A percentile compares a stretch with the other conserved stretches of the same genome.
Evolutionary conservation across 1,140 invertebrate genomes (phyloP).

Genomic region (Lepidurus apus): DNA sequence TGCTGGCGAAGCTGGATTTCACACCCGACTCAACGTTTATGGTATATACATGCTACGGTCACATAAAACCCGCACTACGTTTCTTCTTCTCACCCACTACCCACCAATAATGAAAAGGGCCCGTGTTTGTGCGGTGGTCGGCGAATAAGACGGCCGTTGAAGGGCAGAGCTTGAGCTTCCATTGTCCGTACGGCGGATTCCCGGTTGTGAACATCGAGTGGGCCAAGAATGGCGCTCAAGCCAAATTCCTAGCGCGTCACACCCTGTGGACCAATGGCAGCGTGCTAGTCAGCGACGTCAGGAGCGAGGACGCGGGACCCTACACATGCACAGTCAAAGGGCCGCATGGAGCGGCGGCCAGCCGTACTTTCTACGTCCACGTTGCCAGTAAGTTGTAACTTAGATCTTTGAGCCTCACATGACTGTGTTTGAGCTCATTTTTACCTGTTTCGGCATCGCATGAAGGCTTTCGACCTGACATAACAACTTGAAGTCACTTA

Average conservation of each 20-base stretch:
- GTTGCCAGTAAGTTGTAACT: slow-evolving; percentile 46
- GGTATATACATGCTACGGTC: slow-evolving; percentile 52
- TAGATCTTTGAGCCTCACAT: neutral
- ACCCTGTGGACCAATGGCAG: slow-evolving; percentile 46
- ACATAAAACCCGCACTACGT: neutral
- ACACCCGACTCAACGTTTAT: slow-evolving; percentile 76
- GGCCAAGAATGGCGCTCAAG: slow-evolving; percentile 46
- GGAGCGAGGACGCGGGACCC: slow-evolving; percentile 46
- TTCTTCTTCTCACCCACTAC: neutral
- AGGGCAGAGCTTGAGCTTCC: slow-evolving; percentile 43
- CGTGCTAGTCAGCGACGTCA: slow-evolving; percentile 45
- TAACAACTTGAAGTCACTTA: no score
- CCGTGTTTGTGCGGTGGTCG: slow-evolving; percentile 49
- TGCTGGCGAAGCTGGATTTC: slow-evolving; percentile 54
- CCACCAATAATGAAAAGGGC: slow-evolving; percentile 38
- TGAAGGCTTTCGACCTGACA: no score
- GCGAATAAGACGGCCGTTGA: slow-evolving; percentile 48
- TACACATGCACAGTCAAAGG: slow-evolving; percentile 49
- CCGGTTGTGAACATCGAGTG: slow-evolving; percentile 44
- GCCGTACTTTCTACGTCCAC: slow-evolving; percentile 43
- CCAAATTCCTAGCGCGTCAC: slow-evolving; percentile 40
- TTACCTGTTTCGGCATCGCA: neutral
- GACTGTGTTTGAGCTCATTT: neutral
- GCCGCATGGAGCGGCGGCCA: slow-evolving; percentile 43
- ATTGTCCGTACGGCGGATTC: slow-evolving; percentile 48